Conservation (phyloP, 2,113 vertebrate species). For the Bungarus multicinctus region DNA sequence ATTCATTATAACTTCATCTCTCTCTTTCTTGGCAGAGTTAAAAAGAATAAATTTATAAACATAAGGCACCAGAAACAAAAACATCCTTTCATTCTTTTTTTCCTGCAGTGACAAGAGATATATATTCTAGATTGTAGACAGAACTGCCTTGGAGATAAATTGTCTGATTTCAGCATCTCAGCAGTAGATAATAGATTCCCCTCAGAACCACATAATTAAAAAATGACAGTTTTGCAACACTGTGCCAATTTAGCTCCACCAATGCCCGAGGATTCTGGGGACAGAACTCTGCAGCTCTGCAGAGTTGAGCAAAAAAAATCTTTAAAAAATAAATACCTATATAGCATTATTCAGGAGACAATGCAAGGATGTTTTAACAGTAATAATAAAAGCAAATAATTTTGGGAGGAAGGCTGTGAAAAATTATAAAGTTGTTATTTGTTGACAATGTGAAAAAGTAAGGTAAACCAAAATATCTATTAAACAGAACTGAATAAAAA, state of each 20-base stretch:
- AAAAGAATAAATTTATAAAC: constrained; percentile 64
- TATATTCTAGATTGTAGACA: constrained; percentile 65
- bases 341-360: constrained; percentile 43
- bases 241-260: constrained; percentile 47
- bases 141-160: constrained; percentile 73
- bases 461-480: background rate
- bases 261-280: constrained; percentile 52
- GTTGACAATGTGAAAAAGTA: constrained; percentile 9
- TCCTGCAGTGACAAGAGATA: constrained; percentile 67
- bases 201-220: constrained; percentile 75
- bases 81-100: constrained; percentile 61
- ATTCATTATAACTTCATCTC: constrained; percentile 19
- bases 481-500: constrained; percentile 16
- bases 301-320: constrained; percentile 54
- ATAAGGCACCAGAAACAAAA: constrained; percentile 68
- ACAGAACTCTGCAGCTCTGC: constrained; percentile 40
- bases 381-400: background rate
- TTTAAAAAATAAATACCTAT: background rate
- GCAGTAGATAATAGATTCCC: constrained; percentile 71
- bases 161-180: constrained; percentile 70
- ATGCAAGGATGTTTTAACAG: background rate
- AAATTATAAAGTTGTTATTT: constrained; percentile 1
- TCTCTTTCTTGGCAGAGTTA: constrained; percentile 16
- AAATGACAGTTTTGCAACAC: constrained; percentile 68
- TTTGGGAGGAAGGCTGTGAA: background rate